Evolutionary conservation across 2,113 vertebrate genomes (phyloP).

Genomic region (Hippoglossus stenolepis): DNA sequence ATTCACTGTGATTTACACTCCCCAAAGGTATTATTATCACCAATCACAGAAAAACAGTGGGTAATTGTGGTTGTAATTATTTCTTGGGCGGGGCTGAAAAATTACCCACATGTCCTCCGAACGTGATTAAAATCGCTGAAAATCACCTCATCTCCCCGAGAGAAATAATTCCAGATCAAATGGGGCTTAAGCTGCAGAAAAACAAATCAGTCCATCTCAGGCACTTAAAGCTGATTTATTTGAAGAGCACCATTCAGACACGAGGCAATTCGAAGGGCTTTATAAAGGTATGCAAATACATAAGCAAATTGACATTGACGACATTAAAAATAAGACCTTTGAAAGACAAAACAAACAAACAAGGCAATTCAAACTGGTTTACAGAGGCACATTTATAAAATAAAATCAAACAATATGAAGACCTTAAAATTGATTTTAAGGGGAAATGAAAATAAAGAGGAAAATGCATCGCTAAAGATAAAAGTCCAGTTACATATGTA

Average conservation of each 20-base stretch:
- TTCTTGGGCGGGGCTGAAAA: not conserved
- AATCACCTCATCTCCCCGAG: not conserved
- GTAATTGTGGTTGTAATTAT: not conserved
- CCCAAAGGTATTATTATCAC: not conserved
- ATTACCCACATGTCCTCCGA: not conserved
- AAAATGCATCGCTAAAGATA: no score
- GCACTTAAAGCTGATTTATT: not conserved
- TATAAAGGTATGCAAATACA: not conserved
- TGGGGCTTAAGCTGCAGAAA: not conserved
- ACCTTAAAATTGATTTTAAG: not conserved
- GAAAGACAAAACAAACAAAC: not conserved
- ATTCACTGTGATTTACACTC: not conserved
- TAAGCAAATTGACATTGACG: not conserved
- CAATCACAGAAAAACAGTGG: not conserved
- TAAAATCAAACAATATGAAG: no score
- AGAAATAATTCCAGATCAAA: not conserved
- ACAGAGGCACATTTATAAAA: no score
- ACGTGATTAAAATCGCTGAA: slow-evolving; percentile 2
- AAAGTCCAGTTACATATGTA: not conserved
- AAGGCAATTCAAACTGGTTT: not conserved
- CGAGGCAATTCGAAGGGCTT: not conserved
- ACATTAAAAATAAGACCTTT: not conserved
- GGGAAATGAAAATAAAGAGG: not conserved
- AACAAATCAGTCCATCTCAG: not conserved
- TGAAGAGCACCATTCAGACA: not conserved